Evolutionary conservation across 2,113 vertebrate species (phyloP).

Genomic region (Sialia sialis): DNA sequence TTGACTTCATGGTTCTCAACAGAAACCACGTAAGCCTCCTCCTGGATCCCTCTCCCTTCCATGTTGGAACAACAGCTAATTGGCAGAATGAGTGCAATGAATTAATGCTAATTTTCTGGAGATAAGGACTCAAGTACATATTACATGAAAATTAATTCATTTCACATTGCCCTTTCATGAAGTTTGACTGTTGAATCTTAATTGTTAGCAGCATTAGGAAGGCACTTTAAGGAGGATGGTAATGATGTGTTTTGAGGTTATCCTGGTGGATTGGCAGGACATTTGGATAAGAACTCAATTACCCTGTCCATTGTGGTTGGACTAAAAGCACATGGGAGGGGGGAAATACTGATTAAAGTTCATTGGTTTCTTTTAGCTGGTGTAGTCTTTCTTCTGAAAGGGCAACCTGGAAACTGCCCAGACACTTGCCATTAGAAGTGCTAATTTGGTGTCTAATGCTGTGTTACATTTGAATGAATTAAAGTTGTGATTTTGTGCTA

Average conservation of each 20-base stretch:
- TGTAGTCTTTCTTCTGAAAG: neutral
- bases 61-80: neutral
- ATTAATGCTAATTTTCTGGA: constrained; percentile 2
- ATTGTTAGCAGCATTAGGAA: neutral
- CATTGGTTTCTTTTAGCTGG: neutral
- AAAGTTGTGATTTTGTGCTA: neutral
- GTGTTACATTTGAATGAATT: neutral
- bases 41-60: neutral
- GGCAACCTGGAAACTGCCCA: neutral
- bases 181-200: neutral
- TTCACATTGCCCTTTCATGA: neutral
- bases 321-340: neutral
- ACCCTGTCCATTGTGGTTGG: neutral
- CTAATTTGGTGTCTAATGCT: constrained; percentile 8
- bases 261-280: neutral
- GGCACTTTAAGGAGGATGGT: neutral
- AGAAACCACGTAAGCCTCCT: neutral
- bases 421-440: neutral
- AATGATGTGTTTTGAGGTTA: neutral
- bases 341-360: neutral
- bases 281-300: neutral
- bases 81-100: neutral
- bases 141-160: neutral
- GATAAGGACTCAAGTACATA: neutral
- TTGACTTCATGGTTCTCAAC: neutral